phyloP scores from a whole-genome alignment of 2,797 vertebrate genomes.

The Eospalax fontanierii region DNA sequence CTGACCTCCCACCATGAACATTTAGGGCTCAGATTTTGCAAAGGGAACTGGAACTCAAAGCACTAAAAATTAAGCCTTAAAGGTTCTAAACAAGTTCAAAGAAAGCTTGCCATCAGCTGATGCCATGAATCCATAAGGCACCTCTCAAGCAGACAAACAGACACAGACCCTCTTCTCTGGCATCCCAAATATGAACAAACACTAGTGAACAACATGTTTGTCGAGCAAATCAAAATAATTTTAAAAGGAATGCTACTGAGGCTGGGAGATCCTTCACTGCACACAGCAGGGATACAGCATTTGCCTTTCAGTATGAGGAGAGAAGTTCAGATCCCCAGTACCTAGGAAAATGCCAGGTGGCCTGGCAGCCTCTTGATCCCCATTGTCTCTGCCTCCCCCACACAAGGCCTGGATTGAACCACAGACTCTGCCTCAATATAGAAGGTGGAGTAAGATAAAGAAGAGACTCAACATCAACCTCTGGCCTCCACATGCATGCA shows the following conservation, averaged over 20 bases:
- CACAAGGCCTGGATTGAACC: neutral
- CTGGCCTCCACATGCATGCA: neutral
- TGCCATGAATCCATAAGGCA: neutral
- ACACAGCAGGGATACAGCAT: too few relatives aligned
- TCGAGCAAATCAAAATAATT: neutral
- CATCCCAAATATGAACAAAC: neutral
- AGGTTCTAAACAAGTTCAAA: constrained; percentile 30
- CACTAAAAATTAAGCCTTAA: neutral
- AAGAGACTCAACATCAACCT: neutral
- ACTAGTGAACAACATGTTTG: neutral
- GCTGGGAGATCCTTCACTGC: neutral
- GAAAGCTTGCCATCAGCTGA: neutral
- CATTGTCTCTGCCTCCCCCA: too few relatives aligned
- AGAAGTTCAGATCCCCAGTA: neutral
- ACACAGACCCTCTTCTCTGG: neutral
- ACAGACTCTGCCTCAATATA: neutral
- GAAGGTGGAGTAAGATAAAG: neutral
- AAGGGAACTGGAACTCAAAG: neutral
- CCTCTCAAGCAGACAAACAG: constrained; percentile 8
- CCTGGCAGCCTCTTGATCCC: neutral
- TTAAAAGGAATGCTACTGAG: neutral
- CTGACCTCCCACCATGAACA: neutral
- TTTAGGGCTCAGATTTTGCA: neutral
- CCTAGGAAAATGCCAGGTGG: neutral
- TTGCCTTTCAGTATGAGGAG: neutral